A percentile compares a stretch with the other conserved stretches of the same genome.
These are phyloP conservation scores for Plodia interpunctella DNA, from an alignment of 1,140 invertebrate species.

Conservation along the genomic window DNA sequence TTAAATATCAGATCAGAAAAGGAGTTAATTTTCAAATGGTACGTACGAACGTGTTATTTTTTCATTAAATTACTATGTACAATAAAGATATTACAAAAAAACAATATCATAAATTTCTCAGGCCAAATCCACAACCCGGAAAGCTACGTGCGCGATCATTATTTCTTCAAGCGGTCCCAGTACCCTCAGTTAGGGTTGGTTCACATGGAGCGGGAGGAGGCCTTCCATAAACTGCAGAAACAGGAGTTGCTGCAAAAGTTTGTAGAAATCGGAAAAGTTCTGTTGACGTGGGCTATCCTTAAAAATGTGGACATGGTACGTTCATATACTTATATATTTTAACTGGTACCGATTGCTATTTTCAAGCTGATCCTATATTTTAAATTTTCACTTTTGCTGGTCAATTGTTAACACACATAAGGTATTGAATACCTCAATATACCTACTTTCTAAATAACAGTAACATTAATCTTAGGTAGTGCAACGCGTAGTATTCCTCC, in stretches of 20 bases:
- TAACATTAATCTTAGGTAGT: slow-evolving; percentile 80
- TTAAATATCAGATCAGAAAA: too few relatives aligned
- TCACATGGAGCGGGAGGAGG: slow-evolving; percentile 94
- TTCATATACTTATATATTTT: too few relatives aligned
- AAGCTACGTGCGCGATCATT: slow-evolving; percentile 97
- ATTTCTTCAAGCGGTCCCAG: slow-evolving; percentile 99
- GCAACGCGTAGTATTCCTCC: slow-evolving; percentile 97
- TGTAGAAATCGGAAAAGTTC: slow-evolving; percentile 97
- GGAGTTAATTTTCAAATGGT: too few relatives aligned
- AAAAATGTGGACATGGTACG: slow-evolving; percentile 92
- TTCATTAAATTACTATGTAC: too few relatives aligned
- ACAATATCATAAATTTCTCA: slow-evolving; percentile 48
- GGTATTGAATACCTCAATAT: too few relatives aligned
- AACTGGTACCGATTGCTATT: too few relatives aligned
- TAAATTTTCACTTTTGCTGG: too few relatives aligned
- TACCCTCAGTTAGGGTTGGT: slow-evolving; percentile 98
- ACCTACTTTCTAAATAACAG: too few relatives aligned
- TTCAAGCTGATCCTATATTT: too few relatives aligned
- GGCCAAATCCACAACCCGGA: slow-evolving; percentile 96
- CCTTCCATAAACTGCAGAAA: slow-evolving; percentile 93
- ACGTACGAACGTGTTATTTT: too few relatives aligned
- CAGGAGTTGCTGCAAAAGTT: slow-evolving; percentile 97
- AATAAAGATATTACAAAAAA: too few relatives aligned
- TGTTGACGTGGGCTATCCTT: slow-evolving; percentile 92
- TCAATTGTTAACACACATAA: too few relatives aligned